A percentile compares a stretch with the other conserved stretches of the same genome.
phyloP scores from a whole-genome alignment of 2,113 vertebrate genomes.

The Pteruthius melanotis region DNA sequence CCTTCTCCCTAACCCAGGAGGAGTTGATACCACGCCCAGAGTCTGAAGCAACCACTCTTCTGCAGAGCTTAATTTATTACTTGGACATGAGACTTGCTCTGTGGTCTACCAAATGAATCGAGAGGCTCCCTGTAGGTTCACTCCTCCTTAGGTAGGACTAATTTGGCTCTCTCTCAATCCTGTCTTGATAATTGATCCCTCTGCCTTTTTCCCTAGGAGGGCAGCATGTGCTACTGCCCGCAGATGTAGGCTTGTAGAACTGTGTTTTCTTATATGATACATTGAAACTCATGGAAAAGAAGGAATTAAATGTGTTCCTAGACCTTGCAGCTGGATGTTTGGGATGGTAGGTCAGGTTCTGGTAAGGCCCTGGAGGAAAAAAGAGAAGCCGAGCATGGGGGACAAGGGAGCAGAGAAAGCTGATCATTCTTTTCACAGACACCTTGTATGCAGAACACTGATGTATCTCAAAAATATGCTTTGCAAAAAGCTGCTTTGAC shows the following conservation, averaged over 20 bases:
- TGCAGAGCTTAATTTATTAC: slow-evolving; percentile 13
- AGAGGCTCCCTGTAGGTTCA: slow-evolving; percentile 26
- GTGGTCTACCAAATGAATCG: background rate
- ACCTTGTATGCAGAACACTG: background rate
- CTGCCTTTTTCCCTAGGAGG: background rate
- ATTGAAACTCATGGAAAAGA: background rate
- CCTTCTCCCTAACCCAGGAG: background rate
- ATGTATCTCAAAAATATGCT: background rate
- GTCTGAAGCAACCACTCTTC: slow-evolving; percentile 10
- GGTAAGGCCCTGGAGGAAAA: background rate
- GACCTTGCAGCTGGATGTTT: background rate
- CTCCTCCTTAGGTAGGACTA: slow-evolving; percentile 14
- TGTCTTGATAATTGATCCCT: background rate
- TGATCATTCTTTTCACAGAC: background rate
- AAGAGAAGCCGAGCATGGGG: background rate
- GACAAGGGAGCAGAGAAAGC: background rate
- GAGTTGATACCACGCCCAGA: slow-evolving; percentile 37
- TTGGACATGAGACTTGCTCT: background rate
- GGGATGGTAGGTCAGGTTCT: background rate
- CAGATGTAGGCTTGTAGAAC: background rate
- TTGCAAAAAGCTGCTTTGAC: background rate
- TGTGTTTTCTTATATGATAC: background rate
- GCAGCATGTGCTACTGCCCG: background rate
- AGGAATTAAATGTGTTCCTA: background rate
- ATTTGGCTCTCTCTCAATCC: background rate